Conservation (phyloP, 2,888 invertebrate species). For the Cremastinae sp. region DNA sequence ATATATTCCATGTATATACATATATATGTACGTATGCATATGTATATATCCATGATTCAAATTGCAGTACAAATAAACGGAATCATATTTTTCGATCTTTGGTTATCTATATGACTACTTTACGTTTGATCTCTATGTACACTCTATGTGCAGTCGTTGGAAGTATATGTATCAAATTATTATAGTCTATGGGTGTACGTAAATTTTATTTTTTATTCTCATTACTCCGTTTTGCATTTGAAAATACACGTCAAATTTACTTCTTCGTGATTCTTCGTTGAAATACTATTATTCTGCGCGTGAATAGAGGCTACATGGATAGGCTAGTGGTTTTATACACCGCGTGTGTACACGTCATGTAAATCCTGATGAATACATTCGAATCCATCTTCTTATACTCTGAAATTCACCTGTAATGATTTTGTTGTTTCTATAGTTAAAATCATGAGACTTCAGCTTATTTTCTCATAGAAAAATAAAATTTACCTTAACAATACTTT, state of each 20-base stretch:
- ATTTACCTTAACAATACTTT: constrained; percentile 61
- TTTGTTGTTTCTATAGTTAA: constrained; percentile 46
- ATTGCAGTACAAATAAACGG: constrained; percentile 60
- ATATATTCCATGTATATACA: constrained; percentile 63
- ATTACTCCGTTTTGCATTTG: background rate
- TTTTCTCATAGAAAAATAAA: constrained; percentile 70
- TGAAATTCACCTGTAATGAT: background rate
- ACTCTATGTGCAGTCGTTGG: constrained; percentile 37
- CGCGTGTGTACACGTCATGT: constrained; percentile 20
- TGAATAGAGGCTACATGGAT: constrained; percentile 29
- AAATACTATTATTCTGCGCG: constrained; percentile 45
- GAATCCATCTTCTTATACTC: constrained; percentile 30
- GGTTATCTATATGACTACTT: constrained; percentile 46
- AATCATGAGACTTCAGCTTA: constrained; percentile 59
- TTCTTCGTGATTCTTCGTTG: constrained; percentile 33
- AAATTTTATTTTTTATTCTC: constrained; percentile 22
- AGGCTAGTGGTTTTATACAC: constrained; percentile 36
- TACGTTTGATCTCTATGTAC: constrained; percentile 47
- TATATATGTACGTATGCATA: constrained; percentile 1
- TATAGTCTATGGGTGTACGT: constrained; percentile 40
- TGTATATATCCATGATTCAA: constrained; percentile 61
- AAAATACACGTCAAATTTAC: constrained; percentile 50
- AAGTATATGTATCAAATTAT: constrained; percentile 61
- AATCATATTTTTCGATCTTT: constrained; percentile 55
- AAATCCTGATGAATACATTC: constrained; percentile 17